Evolutionary conservation across 2,113 vertebrate genomes (phyloP).

Genomic region (Grammomys dolichurus): DNA sequence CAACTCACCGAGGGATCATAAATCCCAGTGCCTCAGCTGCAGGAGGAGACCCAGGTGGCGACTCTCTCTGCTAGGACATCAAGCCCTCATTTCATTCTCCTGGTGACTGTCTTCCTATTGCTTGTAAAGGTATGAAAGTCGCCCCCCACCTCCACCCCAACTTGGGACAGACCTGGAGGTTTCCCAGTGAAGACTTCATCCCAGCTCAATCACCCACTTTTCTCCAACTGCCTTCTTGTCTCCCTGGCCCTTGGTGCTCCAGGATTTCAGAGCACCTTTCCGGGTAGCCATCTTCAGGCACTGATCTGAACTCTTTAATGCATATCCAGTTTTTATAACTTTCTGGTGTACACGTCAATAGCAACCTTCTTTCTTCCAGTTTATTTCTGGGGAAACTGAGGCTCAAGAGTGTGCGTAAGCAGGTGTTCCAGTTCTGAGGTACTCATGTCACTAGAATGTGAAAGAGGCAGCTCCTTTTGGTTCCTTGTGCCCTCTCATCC

Average conservation of each 20-base stretch:
- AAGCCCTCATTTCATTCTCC: background rate
- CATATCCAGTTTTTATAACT: background rate
- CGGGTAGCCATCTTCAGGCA: background rate
- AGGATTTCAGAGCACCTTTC: background rate
- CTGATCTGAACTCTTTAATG: background rate
- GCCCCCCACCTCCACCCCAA: accelerated
- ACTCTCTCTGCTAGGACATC: background rate
- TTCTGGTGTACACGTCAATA: background rate
- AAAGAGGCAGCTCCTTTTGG: background rate
- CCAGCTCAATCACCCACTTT: background rate
- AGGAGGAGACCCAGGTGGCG: background rate
- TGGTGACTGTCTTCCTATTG: background rate
- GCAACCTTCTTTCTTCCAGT: too few relatives aligned
- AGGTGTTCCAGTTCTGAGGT: background rate
- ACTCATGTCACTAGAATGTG: background rate
- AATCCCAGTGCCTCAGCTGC: background rate
- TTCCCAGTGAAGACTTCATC: background rate
- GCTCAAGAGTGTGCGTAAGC: background rate
- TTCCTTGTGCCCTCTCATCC: background rate
- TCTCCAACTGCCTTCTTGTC: background rate
- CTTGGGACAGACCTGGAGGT: background rate
- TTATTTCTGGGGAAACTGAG: background rate
- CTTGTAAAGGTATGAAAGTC: background rate
- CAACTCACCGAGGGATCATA: background rate
- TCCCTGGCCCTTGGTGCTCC: background rate